Evolutionary conservation across 2,113 vertebrate genomes (phyloP).

Genomic region (Tricholaema leucomelas): DNA sequence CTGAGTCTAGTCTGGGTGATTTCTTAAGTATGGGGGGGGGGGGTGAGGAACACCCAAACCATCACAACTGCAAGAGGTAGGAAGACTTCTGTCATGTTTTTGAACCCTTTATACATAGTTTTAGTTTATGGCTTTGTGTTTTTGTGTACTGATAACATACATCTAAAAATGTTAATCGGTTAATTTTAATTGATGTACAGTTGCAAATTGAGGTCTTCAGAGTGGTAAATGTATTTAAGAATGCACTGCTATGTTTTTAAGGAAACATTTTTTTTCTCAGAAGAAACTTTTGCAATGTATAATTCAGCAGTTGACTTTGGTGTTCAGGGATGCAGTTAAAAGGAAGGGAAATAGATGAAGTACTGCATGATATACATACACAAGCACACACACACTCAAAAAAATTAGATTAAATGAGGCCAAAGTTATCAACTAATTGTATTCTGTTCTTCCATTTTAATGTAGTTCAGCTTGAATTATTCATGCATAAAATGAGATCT

Average conservation of each 20-base stretch:
- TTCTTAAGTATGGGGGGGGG: too few relatives aligned
- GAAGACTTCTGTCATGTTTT: not conserved
- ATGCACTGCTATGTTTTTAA: not conserved
- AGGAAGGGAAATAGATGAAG: not conserved
- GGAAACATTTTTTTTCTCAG: not conserved
- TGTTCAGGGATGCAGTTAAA: not conserved
- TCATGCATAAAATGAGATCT: not conserved
- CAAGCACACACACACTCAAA: not conserved
- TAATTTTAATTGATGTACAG: not conserved
- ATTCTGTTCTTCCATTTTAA: conserved; percentile 21
- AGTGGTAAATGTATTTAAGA: not conserved
- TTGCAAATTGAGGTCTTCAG: not conserved
- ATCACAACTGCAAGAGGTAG: not conserved
- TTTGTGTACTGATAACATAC: not conserved
- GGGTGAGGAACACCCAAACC: too few relatives aligned
- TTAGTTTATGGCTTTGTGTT: not conserved
- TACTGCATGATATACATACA: not conserved
- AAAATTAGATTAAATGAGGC: not conserved
- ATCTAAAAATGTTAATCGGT: not conserved
- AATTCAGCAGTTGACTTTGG: not conserved
- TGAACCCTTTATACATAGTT: not conserved
- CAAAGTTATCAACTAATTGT: conserved; percentile 15
- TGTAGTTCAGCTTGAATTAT: conserved; percentile 14
- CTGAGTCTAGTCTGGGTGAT: too few relatives aligned
- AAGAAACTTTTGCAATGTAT: not conserved